Base-by-base conservation (phyloP, 2,888 invertebrate genomes). In the Aricia artaxerxes region DNA sequence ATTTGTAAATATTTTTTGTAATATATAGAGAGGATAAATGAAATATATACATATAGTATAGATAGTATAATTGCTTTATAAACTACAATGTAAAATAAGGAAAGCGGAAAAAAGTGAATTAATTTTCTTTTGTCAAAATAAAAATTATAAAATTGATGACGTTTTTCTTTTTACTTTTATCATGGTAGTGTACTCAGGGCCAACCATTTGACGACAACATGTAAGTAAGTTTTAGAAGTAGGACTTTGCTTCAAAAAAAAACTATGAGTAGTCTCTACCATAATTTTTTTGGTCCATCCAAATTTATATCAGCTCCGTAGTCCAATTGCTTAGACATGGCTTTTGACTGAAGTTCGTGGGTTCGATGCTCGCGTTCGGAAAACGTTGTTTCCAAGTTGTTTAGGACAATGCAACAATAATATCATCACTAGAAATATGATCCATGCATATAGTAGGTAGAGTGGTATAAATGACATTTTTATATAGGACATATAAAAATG, bases 41-140 rank as follows among this genome's bases (percentile, higher is more conserved):
- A 76, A 76, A 83, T 92, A 94, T 92, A 94, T 92, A 92, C 87
- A 90, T 90, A 90, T 91, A 91, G 87, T 83, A 78, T 93, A 94
- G 93, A 92, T 94, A 94, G 93, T 86, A 84, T 92, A 93, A 94
- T 93, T 93, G 93, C 93, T 91, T 92, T 92, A 90, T 91, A 91
- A 92, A 76, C 88, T 91, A 91, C 89, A 90, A 86, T 94, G 94
- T 93, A 94, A 87, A 86, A 91, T 92, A 94, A 94, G 92, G 91
- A 92, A 93, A 92, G 87, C 84, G 90, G 91, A 92, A 91, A 89
- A 90, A 90, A 88, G 83, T 92, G 91, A 93, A 94, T 92, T 90
- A 91, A 93, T 93, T 76, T 93, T 92, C 92, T 93, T 93, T 94
- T 93, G 93, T 93, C 94, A 91, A 94, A 83, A 93, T 92, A 93